Conservation (phyloP, 2,113 vertebrate genomes). For the Phrynocephalus versicolor region DNA sequence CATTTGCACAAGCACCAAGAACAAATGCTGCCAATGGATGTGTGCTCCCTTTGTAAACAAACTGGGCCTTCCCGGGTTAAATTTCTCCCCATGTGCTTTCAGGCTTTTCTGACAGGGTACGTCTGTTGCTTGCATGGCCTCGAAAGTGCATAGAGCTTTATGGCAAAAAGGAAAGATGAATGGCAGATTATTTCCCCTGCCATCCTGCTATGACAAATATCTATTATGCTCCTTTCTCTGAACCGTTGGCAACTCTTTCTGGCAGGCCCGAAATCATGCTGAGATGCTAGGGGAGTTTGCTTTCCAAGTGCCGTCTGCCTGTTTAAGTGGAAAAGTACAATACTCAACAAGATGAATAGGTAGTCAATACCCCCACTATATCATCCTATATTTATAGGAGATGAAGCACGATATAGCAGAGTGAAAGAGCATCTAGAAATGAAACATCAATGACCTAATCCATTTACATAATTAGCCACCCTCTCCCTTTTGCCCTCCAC, state of each 20-base stretch:
- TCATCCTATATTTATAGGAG: conserved; percentile 59
- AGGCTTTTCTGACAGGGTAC: too few species aligned
- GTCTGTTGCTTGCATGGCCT: neutral
- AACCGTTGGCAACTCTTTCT: neutral
- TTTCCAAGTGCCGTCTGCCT: neutral
- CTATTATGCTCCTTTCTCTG: neutral
- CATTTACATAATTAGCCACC: conserved; percentile 81
- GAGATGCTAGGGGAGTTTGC: neutral
- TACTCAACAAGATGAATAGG: conserved; percentile 49
- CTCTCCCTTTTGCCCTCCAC: conserved; percentile 50
- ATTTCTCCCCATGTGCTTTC: neutral
- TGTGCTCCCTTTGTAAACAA: neutral
- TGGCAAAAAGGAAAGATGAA: too few species aligned
- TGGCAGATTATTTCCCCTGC: neutral
- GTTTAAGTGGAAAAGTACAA: conserved; percentile 40
- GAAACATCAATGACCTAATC: conserved; percentile 77
- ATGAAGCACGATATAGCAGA: conserved; percentile 60
- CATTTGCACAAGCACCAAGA: neutral
- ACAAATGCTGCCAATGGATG: neutral
- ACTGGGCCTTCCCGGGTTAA: neutral
- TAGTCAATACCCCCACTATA: conserved; percentile 54
- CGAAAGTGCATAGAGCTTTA: neutral
- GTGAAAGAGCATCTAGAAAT: conserved; percentile 72
- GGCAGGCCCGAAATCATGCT: neutral
- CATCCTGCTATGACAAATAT: neutral